Conservation (phyloP, 2,113 vertebrate genomes). For the Furnarius figulus region DNA sequence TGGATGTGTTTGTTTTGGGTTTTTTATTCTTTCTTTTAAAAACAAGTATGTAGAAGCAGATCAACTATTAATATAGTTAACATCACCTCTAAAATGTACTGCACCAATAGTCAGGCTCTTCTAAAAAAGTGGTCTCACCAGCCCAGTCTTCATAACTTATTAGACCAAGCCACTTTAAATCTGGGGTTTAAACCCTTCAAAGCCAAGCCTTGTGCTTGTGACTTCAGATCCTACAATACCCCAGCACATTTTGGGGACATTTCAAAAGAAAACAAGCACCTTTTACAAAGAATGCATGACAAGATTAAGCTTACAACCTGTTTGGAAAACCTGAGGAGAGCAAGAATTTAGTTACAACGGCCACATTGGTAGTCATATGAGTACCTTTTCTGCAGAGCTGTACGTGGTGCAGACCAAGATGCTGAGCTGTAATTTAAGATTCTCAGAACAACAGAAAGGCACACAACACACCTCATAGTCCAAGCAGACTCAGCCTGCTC, state of each 20-base stretch:
- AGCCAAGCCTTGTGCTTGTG: background rate
- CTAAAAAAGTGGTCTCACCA: background rate
- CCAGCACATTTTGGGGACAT: background rate
- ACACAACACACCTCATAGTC: background rate
- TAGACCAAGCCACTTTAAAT: background rate
- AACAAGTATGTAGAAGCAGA: background rate
- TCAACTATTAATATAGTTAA: background rate
- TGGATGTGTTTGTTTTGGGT: background rate
- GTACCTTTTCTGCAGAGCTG: background rate
- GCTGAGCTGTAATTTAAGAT: background rate
- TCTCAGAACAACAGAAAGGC: background rate
- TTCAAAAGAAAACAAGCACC: background rate
- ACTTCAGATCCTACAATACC: background rate
- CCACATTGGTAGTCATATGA: fast-evolving
- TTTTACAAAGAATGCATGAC: background rate
- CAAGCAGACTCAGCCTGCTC: background rate
- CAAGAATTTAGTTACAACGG: background rate
- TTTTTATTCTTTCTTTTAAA: background rate
- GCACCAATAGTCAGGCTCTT: background rate
- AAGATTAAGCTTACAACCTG: background rate
- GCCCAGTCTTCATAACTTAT: background rate
- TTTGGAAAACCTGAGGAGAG: background rate
- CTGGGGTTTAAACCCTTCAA: background rate
- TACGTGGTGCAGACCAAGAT: background rate
- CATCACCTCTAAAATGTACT: background rate